Evolutionary conservation across 1,140 invertebrate genomes (phyloP).

Genomic region (Helicoverpa armigera): DNA sequence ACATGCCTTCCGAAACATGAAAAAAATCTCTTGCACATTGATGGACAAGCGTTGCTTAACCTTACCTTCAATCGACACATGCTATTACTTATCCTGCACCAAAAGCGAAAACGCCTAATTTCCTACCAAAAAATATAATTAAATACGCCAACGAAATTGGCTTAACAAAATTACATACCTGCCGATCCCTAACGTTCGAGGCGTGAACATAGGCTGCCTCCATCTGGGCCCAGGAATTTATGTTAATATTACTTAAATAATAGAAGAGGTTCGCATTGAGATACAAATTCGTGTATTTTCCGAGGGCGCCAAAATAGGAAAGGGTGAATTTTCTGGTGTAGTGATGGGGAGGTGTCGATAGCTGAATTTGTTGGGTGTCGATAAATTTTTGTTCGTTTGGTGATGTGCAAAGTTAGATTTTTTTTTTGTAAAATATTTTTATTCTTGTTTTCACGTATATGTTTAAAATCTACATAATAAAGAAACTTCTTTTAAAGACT

Average conservation of each 20-base stretch:
- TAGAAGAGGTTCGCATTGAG: constrained; percentile 57
- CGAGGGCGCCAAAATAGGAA: constrained; percentile 47
- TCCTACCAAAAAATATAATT: not conserved
- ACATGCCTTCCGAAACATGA: too few relatives aligned
- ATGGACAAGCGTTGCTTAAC: too few relatives aligned
- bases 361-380: not conserved
- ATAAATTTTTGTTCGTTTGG: not conserved
- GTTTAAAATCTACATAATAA: too few relatives aligned
- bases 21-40: too few relatives aligned
- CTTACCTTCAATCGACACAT: too few relatives aligned
- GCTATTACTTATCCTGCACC: too few relatives aligned
- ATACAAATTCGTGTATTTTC: constrained; percentile 58
- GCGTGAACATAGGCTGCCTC: constrained; percentile 18
- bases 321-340: constrained; percentile 48
- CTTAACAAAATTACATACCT: not conserved
- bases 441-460: too few relatives aligned
- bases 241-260: constrained; percentile 57
- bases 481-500: too few relatives aligned
- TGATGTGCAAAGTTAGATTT: not conserved
- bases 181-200: not conserved
- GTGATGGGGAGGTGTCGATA: constrained; percentile 45
- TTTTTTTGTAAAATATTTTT: too few relatives aligned
- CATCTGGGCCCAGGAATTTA: constrained; percentile 45
- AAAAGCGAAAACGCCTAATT: not conserved
- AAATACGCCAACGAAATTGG: not conserved